Evolutionary conservation across 2,113 vertebrate species (phyloP).

Genomic region (Nymphicus hollandicus): DNA sequence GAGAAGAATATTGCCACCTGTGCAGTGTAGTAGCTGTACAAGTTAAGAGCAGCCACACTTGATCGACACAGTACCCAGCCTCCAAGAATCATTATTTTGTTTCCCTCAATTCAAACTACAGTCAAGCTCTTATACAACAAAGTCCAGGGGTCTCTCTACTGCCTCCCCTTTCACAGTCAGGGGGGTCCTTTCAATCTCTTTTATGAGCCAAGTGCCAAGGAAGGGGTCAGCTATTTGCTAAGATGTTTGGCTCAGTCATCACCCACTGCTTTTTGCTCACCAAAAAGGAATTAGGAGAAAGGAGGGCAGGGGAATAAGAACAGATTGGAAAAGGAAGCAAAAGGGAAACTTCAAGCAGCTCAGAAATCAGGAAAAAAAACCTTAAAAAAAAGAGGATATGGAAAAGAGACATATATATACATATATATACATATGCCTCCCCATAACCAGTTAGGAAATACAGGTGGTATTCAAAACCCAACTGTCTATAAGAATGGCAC

Average conservation of each 20-base stretch:
- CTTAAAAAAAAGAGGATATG: background rate
- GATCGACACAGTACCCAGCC: background rate
- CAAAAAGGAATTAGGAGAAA: background rate
- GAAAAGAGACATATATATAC: background rate
- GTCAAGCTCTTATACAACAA: background rate
- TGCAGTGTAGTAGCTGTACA: background rate
- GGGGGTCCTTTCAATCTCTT: slow-evolving; percentile 50
- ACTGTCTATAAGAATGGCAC: background rate
- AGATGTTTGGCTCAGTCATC: background rate
- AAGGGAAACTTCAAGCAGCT: background rate
- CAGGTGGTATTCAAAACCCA: background rate
- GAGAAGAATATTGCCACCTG: background rate
- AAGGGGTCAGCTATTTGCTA: background rate
- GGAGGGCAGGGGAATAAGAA: background rate
- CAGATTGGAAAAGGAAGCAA: background rate
- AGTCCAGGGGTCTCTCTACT: slow-evolving; percentile 9
- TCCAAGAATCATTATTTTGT: background rate
- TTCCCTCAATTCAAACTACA: background rate
- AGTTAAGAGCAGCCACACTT: background rate
- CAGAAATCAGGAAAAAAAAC: background rate
- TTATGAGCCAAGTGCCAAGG: background rate
- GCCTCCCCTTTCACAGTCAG: slow-evolving; percentile 25
- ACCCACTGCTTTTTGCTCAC: background rate
- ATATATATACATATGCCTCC: background rate
- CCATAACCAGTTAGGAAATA: background rate